These are phyloP conservation scores for Lycia hirtaria DNA, from an alignment of 2,888 invertebrate species.

Conservation along the genomic window DNA sequence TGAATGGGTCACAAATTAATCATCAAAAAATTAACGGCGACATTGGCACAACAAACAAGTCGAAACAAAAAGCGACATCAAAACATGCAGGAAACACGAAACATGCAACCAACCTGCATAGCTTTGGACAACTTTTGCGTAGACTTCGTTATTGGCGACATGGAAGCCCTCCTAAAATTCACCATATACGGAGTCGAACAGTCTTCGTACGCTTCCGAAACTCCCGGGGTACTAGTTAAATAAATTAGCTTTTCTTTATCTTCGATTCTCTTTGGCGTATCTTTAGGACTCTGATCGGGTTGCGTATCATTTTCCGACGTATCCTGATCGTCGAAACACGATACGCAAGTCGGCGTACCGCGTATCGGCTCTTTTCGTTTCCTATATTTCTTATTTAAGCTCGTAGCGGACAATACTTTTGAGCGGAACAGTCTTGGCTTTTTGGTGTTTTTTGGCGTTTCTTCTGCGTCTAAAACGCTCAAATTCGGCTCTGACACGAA, in stretches of 20 bases:
- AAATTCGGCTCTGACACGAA: conserved; percentile 81
- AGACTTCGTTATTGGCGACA: conserved; percentile 95
- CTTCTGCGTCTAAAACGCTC: conserved; percentile 69
- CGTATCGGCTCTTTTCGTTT: conserved; percentile 63
- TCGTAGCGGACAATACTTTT: conserved; percentile 64
- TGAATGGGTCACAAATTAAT: background rate
- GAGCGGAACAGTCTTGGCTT: conserved; percentile 73
- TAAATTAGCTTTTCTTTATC: conserved; percentile 58
- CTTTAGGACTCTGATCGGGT: conserved; percentile 39
- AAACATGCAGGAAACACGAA: conserved; percentile 37
- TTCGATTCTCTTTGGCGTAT: conserved; percentile 64
- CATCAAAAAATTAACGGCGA: conserved; percentile 3
- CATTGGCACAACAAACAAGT: conserved; percentile 35
- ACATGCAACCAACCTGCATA: conserved; percentile 90
- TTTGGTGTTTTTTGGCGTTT: conserved; percentile 77
- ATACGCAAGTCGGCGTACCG: conserved; percentile 75
- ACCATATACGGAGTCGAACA: conserved; percentile 73
- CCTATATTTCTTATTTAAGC: conserved; percentile 73
- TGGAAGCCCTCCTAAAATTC: conserved; percentile 88
- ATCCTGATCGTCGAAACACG: conserved; percentile 76
- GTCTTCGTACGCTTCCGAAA: conserved; percentile 65
- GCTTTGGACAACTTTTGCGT: conserved; percentile 94
- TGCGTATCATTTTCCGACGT: conserved; percentile 49
- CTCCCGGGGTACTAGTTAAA: conserved; percentile 78
- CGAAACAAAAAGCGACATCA: conserved; percentile 39